phyloP scores from a whole-genome alignment of 1,140 invertebrate genomes.

The Microplitis demolitor region DNA sequence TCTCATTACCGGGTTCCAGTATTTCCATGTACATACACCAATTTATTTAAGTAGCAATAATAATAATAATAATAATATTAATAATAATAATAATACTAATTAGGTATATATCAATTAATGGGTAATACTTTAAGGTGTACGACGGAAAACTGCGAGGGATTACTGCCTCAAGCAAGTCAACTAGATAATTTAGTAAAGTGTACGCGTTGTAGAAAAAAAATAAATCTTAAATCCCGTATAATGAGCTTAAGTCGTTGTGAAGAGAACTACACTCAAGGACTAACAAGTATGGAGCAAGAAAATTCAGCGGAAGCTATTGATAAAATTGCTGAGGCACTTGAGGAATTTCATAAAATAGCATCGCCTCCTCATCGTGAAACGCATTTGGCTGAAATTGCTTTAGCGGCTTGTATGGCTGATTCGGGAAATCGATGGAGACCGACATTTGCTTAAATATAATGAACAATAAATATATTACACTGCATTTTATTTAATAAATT shows the following conservation, averaged over 20 bases:
- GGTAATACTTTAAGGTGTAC: constrained; percentile 62
- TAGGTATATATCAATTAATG: not conserved
- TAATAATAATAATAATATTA: not conserved
- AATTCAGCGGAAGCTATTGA: constrained; percentile 58
- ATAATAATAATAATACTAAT: not conserved
- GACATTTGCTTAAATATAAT: not conserved
- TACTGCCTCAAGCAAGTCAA: constrained; percentile 57
- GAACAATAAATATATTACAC: too few relatives aligned
- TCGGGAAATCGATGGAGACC: constrained; percentile 48
- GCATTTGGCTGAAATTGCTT: constrained; percentile 67
- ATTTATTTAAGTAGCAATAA: not conserved
- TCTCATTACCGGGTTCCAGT: too few relatives aligned
- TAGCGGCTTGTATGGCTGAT: constrained; percentile 63
- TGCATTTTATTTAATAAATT: too few relatives aligned
- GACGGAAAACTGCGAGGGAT: constrained; percentile 60
- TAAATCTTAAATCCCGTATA: constrained; percentile 61
- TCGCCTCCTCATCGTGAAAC: constrained; percentile 66
- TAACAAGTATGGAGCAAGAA: constrained; percentile 57
- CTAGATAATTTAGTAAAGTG: constrained; percentile 54
- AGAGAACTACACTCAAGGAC: constrained; percentile 59
- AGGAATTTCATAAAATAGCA: constrained; percentile 59
- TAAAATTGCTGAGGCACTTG: constrained; percentile 56
- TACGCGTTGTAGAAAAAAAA: constrained; percentile 60
- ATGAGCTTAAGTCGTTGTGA: constrained; percentile 61
- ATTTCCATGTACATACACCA: too few relatives aligned